A percentile compares a stretch with the other conserved stretches of the same genome.
Evolutionary conservation across 2,888 invertebrate species (phyloP).

Genomic region (Orgyia antiqua): DNA sequence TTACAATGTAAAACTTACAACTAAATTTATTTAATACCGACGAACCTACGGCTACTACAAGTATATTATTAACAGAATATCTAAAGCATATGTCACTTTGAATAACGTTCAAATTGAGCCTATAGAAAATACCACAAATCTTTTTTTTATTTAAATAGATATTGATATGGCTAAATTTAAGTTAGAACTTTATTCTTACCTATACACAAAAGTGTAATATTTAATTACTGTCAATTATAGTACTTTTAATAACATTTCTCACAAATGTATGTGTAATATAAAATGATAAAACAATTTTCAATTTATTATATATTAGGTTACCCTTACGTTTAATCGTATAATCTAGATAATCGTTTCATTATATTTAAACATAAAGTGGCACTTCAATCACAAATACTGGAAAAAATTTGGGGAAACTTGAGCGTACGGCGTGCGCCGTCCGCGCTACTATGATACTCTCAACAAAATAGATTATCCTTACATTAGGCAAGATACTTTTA

Average conservation of each 20-base stretch:
- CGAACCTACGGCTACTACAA: conserved; percentile 70
- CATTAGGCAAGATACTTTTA: conserved; percentile 70
- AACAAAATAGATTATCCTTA: conserved; percentile 71
- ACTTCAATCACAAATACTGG: conserved; percentile 88
- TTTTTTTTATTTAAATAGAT: conserved; percentile 75
- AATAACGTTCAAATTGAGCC: conserved; percentile 79
- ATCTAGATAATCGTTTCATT: conserved; percentile 80
- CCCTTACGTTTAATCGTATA: conserved; percentile 78
- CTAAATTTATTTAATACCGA: conserved; percentile 73
- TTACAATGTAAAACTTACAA: conserved; percentile 55
- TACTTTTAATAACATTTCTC: conserved; percentile 74
- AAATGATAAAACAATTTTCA: conserved; percentile 80
- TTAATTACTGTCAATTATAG: conserved; percentile 77
- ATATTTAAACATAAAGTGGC: conserved; percentile 86
- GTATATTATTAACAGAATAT: conserved; percentile 78
- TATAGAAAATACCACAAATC: conserved; percentile 79
- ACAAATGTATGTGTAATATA: conserved; percentile 78
- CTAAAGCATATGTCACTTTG: conserved; percentile 79
- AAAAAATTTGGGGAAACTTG: conserved; percentile 81
- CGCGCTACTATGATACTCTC: conserved; percentile 50
- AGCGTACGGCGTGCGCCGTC: conserved; percentile 59
- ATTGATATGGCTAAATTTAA: conserved; percentile 80
- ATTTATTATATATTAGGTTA: conserved; percentile 78
- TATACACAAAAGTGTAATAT: conserved; percentile 79
- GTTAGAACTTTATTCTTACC: conserved; percentile 76